Percentiles rank a stretch among this genome's conserved stretches.
Evolutionary conservation across 1,140 invertebrate genomes (phyloP).

Genomic region (Neodiprion lecontei): DNA sequence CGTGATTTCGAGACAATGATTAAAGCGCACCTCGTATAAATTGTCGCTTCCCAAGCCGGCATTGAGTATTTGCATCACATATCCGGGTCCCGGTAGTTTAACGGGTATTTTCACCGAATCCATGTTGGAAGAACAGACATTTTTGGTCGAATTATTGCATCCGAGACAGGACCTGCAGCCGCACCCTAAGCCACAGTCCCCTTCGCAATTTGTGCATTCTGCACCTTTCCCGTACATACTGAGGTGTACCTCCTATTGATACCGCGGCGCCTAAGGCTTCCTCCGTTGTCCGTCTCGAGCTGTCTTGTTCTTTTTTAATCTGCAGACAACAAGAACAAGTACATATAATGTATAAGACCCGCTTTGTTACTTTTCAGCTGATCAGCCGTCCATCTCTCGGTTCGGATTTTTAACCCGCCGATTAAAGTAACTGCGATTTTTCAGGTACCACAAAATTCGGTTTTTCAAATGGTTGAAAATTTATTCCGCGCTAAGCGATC

Average conservation of each 20-base stretch:
- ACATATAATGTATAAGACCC: neutral
- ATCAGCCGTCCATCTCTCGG: neutral
- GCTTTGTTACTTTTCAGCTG: neutral
- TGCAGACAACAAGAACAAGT: neutral
- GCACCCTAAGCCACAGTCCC: neutral
- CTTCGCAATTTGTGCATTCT: neutral
- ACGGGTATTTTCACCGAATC: conserved; percentile 10
- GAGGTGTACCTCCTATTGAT: neutral
- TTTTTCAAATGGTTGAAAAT: no score
- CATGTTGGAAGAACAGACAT: neutral
- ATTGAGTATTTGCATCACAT: conserved; percentile 31
- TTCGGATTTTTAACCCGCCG: no score
- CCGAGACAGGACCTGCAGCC: neutral
- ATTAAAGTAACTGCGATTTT: no score
- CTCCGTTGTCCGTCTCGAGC: neutral
- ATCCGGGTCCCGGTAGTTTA: conserved; percentile 15
- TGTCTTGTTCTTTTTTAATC: neutral
- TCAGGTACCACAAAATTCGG: no score
- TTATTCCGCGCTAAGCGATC: no score
- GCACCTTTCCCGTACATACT: neutral
- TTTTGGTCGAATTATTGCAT: neutral
- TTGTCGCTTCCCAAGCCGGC: conserved; percentile 27
- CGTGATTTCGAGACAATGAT: neutral
- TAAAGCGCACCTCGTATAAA: conserved; percentile 31
- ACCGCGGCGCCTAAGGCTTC: neutral